These are phyloP conservation scores for Nesoenas mayeri DNA, from an alignment of 2,113 vertebrate genomes.

Conservation along the genomic window DNA sequence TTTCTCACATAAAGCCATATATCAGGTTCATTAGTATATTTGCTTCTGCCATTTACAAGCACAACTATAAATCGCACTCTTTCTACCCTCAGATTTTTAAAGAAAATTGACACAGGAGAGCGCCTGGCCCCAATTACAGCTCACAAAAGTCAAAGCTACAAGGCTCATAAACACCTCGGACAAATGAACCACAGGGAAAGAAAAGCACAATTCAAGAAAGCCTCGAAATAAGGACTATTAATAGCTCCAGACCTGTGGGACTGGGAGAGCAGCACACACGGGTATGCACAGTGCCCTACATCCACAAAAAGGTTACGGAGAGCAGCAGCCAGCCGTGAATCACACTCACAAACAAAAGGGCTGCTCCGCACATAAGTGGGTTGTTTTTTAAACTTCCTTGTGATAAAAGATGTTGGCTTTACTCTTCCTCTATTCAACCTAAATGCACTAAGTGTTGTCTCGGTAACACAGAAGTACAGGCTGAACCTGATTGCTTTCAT, in stretches of 20 bases:
- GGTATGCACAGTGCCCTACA: not conserved
- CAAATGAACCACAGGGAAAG: slow-evolving; percentile 24
- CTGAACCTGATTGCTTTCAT: not conserved
- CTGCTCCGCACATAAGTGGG: not conserved
- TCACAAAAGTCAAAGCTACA: slow-evolving; percentile 38
- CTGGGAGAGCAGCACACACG: not conserved
- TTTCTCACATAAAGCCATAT: not conserved
- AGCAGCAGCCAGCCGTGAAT: not conserved
- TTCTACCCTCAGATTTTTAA: slow-evolving; percentile 39
- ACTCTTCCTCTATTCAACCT: not conserved
- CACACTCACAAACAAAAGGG: not conserved
- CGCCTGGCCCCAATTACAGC: slow-evolving; percentile 16
- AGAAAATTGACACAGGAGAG: slow-evolving; percentile 40
- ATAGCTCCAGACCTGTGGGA: not conserved
- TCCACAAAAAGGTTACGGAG: not conserved
- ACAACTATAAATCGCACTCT: slow-evolving; percentile 15
- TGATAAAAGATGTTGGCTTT: not conserved
- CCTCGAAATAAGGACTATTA: slow-evolving; percentile 6
- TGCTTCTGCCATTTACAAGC: slow-evolving; percentile 22
- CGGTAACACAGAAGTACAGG: not conserved
- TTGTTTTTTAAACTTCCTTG: not conserved
- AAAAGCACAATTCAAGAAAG: slow-evolving; percentile 12
- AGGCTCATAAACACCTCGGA: slow-evolving; percentile 40
- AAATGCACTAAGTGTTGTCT: not conserved
- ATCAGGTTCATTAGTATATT: slow-evolving; percentile 53